These are phyloP conservation scores for Thelaira solivaga DNA, from an alignment of 2,888 invertebrate species.

Conservation along the genomic window DNA sequence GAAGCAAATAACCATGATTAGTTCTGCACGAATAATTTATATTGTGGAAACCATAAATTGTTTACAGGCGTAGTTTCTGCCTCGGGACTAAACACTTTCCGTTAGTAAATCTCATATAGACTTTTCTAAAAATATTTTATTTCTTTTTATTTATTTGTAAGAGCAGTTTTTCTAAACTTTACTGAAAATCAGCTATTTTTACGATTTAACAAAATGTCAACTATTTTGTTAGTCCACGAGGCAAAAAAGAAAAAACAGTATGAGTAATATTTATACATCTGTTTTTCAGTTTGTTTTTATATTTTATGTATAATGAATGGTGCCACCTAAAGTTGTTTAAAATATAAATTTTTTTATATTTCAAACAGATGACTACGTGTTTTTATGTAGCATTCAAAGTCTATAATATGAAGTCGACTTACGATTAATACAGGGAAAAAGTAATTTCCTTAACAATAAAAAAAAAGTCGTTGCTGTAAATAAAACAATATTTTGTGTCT, in stretches of 20 bases:
- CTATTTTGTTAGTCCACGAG: conserved; percentile 29
- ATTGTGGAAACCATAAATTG: conserved; percentile 53
- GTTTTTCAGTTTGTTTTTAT: conserved; percentile 33
- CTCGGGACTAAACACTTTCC: background rate
- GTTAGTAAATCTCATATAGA: background rate
- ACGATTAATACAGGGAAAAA: background rate
- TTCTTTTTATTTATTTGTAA: conserved; percentile 22
- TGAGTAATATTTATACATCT: conserved; percentile 52
- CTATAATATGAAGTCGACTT: conserved; percentile 9
- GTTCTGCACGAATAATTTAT: conserved; percentile 66
- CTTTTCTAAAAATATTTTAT: conserved; percentile 1
- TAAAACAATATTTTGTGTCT: too few relatives aligned
- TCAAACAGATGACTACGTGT: conserved; percentile 59
- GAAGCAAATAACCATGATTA: conserved; percentile 65
- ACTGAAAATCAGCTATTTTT: conserved; percentile 55
- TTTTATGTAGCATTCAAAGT: background rate
- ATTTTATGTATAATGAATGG: conserved; percentile 8
- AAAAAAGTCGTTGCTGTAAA: background rate
- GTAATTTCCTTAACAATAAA: background rate
- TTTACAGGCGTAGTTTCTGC: background rate
- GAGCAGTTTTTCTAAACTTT: conserved; percentile 24
- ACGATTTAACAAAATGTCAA: conserved; percentile 61
- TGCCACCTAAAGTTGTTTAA: conserved; percentile 37
- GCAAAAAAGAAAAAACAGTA: too few relatives aligned
- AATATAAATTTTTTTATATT: conserved; percentile 49